phyloP scores from a whole-genome alignment of 2,113 vertebrate species.

The Neolamprologus modestus region DNA sequence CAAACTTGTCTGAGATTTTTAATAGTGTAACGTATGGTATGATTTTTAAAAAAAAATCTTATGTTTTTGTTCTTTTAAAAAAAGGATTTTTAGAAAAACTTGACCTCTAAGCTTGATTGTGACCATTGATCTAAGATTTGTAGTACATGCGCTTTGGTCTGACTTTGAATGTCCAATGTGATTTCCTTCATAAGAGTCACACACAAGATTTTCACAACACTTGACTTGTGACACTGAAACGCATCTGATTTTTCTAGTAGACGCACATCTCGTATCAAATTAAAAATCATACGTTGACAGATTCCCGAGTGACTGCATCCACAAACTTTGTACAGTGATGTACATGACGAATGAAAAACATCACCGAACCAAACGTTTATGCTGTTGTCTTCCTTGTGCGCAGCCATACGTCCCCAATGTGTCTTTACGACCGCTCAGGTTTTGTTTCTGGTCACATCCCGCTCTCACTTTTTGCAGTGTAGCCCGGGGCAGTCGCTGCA shows the following conservation, averaged over 20 bases:
- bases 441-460: neutral
- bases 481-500: neutral
- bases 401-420: neutral
- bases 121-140: neutral
- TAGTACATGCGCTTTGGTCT: rapidly evolving
- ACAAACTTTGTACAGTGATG: neutral
- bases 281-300: neutral
- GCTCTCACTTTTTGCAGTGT: neutral
- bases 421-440: neutral
- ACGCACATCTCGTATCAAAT: neutral
- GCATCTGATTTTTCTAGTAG: neutral
- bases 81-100: neutral
- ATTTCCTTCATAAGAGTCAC: neutral
- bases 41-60: neutral
- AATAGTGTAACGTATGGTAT: neutral
- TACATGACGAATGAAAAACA: neutral
- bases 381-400: neutral
- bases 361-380: neutral
- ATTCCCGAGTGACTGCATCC: neutral
- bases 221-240: neutral
- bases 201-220: neutral
- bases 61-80: neutral
- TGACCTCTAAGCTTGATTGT: neutral
- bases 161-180: rapidly evolving
- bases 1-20: neutral